Conservation (phyloP, 2,113 vertebrate genomes). For the Rissa tridactyla region DNA sequence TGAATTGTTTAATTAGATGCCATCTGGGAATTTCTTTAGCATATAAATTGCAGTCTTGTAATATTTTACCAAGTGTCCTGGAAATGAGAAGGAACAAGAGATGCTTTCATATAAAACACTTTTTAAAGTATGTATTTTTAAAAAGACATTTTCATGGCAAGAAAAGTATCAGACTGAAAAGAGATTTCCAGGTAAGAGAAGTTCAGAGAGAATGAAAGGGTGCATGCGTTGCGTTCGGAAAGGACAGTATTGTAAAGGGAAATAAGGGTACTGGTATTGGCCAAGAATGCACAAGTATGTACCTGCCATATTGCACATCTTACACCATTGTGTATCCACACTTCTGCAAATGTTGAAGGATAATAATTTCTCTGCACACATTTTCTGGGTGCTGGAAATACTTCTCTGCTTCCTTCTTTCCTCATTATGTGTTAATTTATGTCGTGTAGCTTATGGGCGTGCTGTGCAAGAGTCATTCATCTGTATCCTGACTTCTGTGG, state of each 20-base stretch:
- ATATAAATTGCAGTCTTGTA: slow-evolving; percentile 53
- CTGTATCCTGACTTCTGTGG: no score
- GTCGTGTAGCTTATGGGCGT: rapidly evolving
- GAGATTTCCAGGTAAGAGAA: neutral
- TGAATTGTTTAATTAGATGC: slow-evolving; percentile 73
- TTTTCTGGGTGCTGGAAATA: neutral
- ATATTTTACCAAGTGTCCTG: neutral
- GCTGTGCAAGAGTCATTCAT: neutral
- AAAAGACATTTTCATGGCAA: neutral
- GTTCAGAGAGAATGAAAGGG: neutral
- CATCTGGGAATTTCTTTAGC: slow-evolving; percentile 45
- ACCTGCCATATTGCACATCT: neutral
- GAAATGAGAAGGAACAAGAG: neutral
- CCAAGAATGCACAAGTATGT: neutral
- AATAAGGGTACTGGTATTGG: neutral
- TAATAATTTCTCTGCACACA: neutral
- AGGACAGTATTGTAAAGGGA: neutral
- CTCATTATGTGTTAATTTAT: neutral
- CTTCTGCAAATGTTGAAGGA: neutral
- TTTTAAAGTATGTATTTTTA: neutral
- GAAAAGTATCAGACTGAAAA: neutral
- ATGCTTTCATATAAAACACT: neutral
- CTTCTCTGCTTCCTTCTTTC: neutral
- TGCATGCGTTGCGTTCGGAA: rapidly evolving
- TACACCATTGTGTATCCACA: neutral